Percentiles rank a stretch among this genome's conserved stretches.
Evolutionary conservation across 2,888 invertebrate species (phyloP).

Genomic region (Sclerodermus sp.): DNA sequence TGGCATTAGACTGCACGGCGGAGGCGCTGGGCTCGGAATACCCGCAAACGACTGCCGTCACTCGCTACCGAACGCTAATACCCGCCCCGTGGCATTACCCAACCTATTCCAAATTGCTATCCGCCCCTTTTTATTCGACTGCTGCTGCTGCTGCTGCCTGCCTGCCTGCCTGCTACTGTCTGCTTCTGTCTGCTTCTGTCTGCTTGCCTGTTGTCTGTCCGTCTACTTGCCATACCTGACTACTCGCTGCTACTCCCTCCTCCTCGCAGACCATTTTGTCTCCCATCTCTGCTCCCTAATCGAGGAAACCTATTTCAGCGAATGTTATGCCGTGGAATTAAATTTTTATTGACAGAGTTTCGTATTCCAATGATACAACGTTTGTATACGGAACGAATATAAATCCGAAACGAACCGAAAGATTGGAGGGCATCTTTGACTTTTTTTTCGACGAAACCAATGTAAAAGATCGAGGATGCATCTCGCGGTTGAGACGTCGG

Average conservation of each 20-base stretch:
- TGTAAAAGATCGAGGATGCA: too few relatives aligned
- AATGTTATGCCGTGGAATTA: background rate
- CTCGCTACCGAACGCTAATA: background rate
- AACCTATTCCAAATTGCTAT: slow-evolving; percentile 29
- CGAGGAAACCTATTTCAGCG: background rate
- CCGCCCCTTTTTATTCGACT: slow-evolving; percentile 32
- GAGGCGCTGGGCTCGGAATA: slow-evolving; percentile 2
- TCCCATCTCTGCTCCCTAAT: too few relatives aligned
- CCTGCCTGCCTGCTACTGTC: background rate
- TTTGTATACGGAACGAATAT: too few relatives aligned
- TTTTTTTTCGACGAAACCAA: too few relatives aligned
- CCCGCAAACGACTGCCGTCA: slow-evolving; percentile 3
- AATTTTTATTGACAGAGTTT: background rate
- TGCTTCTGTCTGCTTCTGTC: background rate
- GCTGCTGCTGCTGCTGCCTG: background rate
- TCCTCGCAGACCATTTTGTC: too few relatives aligned
- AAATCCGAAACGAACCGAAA: too few relatives aligned
- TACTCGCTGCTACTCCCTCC: too few relatives aligned
- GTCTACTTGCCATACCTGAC: too few relatives aligned
- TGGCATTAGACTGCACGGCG: slow-evolving; percentile 5
- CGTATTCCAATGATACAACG: too few relatives aligned
- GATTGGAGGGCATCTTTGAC: too few relatives aligned
- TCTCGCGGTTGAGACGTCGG: too few relatives aligned
- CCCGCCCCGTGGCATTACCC: slow-evolving; percentile 15
- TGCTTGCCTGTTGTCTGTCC: too few relatives aligned